Conservation (phyloP, 2,113 vertebrate species). For the Corynorhinus townsendii region DNA sequence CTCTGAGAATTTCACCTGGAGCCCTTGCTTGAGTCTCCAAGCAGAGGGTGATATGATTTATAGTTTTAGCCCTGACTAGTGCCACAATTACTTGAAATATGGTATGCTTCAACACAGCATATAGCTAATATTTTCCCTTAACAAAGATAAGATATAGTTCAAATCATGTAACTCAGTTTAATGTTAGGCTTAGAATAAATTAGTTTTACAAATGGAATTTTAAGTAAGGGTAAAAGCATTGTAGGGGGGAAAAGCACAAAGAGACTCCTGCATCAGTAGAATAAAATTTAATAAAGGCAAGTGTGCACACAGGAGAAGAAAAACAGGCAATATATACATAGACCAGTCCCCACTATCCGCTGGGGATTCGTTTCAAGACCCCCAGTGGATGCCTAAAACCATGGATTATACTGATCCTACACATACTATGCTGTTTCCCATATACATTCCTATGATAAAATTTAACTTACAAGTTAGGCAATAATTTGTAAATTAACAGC, state of each 20-base stretch:
- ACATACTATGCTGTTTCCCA: not conserved
- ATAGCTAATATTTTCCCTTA: constrained; percentile 44
- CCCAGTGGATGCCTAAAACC: not conserved
- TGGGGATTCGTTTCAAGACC: not conserved
- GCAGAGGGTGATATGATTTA: constrained; percentile 14
- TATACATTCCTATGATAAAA: not conserved
- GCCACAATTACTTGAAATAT: constrained; percentile 26
- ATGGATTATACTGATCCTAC: no score
- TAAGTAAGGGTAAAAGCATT: constrained; percentile 59
- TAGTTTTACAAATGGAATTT: constrained; percentile 66
- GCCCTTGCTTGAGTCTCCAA: not conserved
- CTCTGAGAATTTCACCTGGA: not conserved
- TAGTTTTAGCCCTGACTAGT: not conserved
- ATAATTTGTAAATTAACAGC: not conserved
- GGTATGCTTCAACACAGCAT: not conserved
- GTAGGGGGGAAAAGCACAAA: not conserved
- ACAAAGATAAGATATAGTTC: constrained; percentile 53
- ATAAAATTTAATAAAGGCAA: constrained; percentile 36
- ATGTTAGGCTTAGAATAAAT: constrained; percentile 61
- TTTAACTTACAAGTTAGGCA: not conserved
- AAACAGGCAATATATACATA: not conserved
- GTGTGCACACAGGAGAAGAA: not conserved
- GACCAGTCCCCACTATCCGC: not conserved
- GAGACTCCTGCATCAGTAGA: not conserved
- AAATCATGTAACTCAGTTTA: constrained; percentile 47